Base-by-base conservation (phyloP, 2,113 vertebrate species). In the Thamnophis sirtalis region DNA sequence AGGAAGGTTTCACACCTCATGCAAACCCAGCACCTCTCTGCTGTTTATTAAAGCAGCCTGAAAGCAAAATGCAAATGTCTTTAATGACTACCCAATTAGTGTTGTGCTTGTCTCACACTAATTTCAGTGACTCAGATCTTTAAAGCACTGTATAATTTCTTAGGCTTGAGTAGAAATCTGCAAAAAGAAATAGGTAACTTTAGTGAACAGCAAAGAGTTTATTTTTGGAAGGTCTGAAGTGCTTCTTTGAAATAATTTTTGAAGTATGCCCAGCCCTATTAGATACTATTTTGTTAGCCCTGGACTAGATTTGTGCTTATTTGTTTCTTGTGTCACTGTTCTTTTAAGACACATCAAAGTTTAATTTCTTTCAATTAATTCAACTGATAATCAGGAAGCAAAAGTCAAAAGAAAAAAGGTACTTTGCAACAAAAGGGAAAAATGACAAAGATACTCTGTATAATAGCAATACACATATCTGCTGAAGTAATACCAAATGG, bases 381-480 rank as follows among this genome's bases (percentile, higher is more conserved):
- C 95, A 96, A 93, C 94, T 97, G 93, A 93, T 94, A 93, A 93
- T 93, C 56, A 10, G 92, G 96, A 95, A 95, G 93, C 94, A 94
- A 95, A 94, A 95, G 92, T 94, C 93, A 93, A 93, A 92, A 3
- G 28, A 91, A 80, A 80, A 95, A 97, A 96, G 96, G 96, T 97
- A 96, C 95, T 96, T 97, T 96, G 95, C 95, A 94, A 97, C 98
- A 97, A 98, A 97, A 97, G 97, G 97, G 98, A 97, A 95, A 95
- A 95, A 96, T 95, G 96, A 96, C 96, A 96, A 96, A 95, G 93
- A 95, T 95, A 93, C n/a, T 1, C 95, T 96, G 94, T 96, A 9
- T 95, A 91, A 94, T 96, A 94, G 22, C 96, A 90, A 92, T 94
- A 93, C 94, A 94, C 95, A 92, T 94, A 95, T 95, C 96, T 90